A percentile compares a stretch with the other conserved stretches of the same genome.
Conservation (phyloP, 2,797 vertebrate species). For the Tragelaphus eurycerus region DNA sequence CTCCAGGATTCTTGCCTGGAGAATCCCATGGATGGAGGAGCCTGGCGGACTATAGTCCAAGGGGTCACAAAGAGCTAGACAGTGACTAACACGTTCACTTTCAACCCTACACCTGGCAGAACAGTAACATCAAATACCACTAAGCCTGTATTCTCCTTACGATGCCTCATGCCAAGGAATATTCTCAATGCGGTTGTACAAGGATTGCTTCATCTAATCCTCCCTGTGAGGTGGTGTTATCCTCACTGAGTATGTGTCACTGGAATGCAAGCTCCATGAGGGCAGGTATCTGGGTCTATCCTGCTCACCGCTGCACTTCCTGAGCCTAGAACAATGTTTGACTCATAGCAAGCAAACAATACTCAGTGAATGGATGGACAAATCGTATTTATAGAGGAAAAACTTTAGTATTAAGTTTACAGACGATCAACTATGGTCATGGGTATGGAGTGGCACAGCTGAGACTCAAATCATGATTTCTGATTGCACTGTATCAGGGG, state of each 20-base stretch:
- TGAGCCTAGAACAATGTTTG: not conserved
- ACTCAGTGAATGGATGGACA: fast-evolving
- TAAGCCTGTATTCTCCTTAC: fast-evolving
- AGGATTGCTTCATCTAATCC: too few species aligned
- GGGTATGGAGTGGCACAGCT: not conserved
- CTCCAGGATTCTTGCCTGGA: not conserved
- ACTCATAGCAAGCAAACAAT: fast-evolving
- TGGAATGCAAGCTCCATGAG: fast-evolving
- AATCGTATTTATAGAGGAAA: not conserved
- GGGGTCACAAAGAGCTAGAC: not conserved
- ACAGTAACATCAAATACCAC: not conserved
- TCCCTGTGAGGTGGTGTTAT: fast-evolving
- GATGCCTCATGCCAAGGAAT: not conserved
- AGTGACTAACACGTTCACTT: not conserved
- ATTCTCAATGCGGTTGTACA: not conserved
- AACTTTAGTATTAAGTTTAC: not conserved
- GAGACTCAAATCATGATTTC: not conserved
- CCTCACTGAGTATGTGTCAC: fast-evolving
- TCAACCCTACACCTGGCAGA: not conserved
- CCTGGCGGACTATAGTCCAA: not conserved
- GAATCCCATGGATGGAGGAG: not conserved
- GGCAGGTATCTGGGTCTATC: not conserved
- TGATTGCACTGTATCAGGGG: not conserved
- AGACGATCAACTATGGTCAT: not conserved
- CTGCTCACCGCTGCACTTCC: not conserved